A percentile compares a stretch with the other conserved stretches of the same genome.
Conservation (phyloP, 2,888 invertebrate genomes). For the Corythucha ciliata region DNA sequence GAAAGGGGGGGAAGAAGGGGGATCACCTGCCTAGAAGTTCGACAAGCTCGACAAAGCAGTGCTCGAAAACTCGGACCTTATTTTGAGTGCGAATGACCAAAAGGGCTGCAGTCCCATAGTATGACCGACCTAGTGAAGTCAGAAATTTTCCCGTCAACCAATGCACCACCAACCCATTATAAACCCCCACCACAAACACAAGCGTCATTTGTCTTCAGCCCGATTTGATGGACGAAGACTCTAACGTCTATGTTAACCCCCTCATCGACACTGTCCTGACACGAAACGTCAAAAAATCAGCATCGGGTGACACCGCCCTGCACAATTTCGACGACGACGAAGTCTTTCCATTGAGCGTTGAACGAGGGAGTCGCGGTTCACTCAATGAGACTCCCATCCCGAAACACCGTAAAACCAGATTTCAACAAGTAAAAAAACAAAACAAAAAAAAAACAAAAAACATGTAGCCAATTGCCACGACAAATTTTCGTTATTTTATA, state of each 20-base stretch:
- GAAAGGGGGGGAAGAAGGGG: too few species aligned
- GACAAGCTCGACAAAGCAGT: too few species aligned
- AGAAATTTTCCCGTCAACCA: too few species aligned
- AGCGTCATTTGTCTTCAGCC: slow-evolving; percentile 37
- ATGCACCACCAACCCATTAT: too few species aligned
- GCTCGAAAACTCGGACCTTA: too few species aligned
- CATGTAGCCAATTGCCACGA: too few species aligned
- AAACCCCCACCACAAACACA: too few species aligned
- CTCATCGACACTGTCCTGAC: slow-evolving; percentile 44
- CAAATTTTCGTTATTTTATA: slow-evolving; percentile 5
- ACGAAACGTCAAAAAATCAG: slow-evolving; percentile 62
- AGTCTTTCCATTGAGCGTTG: slow-evolving; percentile 43
- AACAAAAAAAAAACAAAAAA: background rate
- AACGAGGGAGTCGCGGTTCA: slow-evolving; percentile 46
- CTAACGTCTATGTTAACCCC: slow-evolving; percentile 82
- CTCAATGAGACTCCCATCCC: slow-evolving; percentile 59
- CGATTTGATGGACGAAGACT: slow-evolving; percentile 57
- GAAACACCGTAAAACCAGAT: slow-evolving; percentile 76
- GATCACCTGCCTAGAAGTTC: too few species aligned
- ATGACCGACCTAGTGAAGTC: too few species aligned
- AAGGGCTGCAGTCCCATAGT: too few species aligned
- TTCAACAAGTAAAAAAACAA: slow-evolving; percentile 51
- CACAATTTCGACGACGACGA: slow-evolving; percentile 51
- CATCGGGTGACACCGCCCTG: slow-evolving; percentile 61
- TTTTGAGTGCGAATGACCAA: too few species aligned